phyloP scores from a whole-genome alignment of 2,888 invertebrate genomes.

The Thalpophila matura region DNA sequence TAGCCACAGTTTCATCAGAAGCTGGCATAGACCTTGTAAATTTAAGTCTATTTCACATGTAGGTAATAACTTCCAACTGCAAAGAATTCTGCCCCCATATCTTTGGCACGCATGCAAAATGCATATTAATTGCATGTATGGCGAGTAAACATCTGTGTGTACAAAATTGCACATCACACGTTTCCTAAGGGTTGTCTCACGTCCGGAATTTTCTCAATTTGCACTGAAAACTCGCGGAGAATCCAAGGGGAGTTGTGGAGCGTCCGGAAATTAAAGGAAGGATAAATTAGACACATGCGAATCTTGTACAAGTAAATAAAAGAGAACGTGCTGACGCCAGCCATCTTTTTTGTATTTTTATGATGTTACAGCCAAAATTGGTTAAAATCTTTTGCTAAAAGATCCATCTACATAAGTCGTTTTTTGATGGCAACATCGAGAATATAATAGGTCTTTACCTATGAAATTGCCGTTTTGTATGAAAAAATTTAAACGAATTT shows the following conservation, averaged over 20 bases:
- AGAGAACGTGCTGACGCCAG: too few relatives aligned
- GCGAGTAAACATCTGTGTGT: conserved; percentile 44
- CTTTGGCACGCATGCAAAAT: conserved; percentile 57
- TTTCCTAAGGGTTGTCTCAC: conserved; percentile 25
- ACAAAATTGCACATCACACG: conserved; percentile 51
- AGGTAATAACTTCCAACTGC: conserved; percentile 39
- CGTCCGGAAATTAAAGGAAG: conserved; percentile 28
- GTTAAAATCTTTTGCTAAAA: too few relatives aligned
- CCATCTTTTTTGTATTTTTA: too few relatives aligned
- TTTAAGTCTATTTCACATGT: conserved; percentile 21
- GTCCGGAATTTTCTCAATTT: neutral
- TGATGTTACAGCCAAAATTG: too few relatives aligned
- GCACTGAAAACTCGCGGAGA: neutral
- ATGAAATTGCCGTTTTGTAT: too few relatives aligned
- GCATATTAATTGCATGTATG: conserved; percentile 53
- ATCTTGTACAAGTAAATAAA: conserved; percentile 1
- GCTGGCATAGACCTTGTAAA: conserved; percentile 20
- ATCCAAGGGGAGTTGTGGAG: neutral
- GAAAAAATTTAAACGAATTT: too few relatives aligned
- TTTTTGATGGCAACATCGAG: too few relatives aligned
- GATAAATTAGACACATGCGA: conserved; percentile 5
- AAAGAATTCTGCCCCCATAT: conserved; percentile 43
- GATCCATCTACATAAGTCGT: too few relatives aligned
- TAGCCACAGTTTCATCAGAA: too few relatives aligned
- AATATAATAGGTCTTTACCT: too few relatives aligned